A percentile compares a stretch with the other conserved stretches of the same genome.
These are phyloP conservation scores for Larimichthys crocea DNA, from an alignment of 2,113 vertebrate genomes.

Conservation along the genomic window DNA sequence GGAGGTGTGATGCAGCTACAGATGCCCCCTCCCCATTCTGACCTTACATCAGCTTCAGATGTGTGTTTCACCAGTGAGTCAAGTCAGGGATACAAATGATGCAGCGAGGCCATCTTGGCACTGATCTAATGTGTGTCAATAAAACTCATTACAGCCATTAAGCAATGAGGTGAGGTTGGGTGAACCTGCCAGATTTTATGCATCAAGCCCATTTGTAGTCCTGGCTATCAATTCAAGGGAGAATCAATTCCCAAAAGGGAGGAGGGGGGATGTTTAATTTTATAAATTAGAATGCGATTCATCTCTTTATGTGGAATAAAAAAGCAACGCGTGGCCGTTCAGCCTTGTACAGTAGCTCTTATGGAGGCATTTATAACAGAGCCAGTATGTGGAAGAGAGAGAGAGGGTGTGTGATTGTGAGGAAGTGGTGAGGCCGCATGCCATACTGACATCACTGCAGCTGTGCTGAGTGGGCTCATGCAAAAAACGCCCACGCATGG, in stretches of 20 bases:
- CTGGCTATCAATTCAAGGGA: constrained; percentile 25
- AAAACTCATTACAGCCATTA: constrained; percentile 57
- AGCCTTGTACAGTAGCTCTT: constrained; percentile 37
- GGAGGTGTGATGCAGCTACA: constrained; percentile 1
- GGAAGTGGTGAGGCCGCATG: constrained; percentile 38
- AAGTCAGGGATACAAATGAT: constrained; percentile 16
- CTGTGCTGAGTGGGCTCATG: constrained; percentile 69
- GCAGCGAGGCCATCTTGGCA: constrained; percentile 32
- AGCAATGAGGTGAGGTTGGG: constrained; percentile 32
- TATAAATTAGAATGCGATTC: constrained; percentile 41
- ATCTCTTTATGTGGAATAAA: constrained; percentile 36
- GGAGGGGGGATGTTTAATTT: constrained; percentile 19
- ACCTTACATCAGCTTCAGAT: constrained; percentile 9
- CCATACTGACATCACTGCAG: constrained; percentile 72
- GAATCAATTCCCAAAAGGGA: constrained; percentile 38
- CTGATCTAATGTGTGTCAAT: constrained; percentile 53
- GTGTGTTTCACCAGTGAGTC: constrained; percentile 6
- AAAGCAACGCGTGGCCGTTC: constrained; percentile 33
- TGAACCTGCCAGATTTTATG: constrained; percentile 34
- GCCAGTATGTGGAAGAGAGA: neutral
- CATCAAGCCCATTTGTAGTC: constrained; percentile 55
- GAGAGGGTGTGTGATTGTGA: neutral
- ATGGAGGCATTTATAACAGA: constrained; percentile 21
- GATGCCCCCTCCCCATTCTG: neutral
- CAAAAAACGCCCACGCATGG: constrained; percentile 67